A percentile compares a stretch with the other conserved stretches of the same genome.
phyloP scores from a whole-genome alignment of 2,888 invertebrate species.

The Plebejus argus region DNA sequence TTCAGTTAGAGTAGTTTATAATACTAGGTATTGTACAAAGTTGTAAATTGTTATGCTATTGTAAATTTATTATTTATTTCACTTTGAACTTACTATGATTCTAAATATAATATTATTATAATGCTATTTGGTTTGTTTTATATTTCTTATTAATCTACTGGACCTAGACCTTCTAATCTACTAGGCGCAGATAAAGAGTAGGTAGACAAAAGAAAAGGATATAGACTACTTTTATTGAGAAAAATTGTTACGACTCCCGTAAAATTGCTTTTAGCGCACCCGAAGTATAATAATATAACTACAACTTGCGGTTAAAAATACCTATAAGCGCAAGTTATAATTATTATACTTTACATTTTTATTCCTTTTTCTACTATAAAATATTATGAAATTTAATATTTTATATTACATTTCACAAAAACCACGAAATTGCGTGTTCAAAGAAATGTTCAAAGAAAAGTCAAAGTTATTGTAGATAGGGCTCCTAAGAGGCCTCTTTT shows the following conservation, averaged over 20 bases:
- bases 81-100: not conserved
- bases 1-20: not conserved
- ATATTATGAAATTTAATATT: no score
- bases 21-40: not conserved
- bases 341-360: not conserved
- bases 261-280: no score
- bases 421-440: not conserved
- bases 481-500: not conserved
- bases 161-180: no score
- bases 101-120: no score
- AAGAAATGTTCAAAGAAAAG: not conserved
- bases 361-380: not conserved
- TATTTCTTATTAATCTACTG: no score
- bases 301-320: no score
- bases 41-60: not conserved
- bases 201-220: no score
- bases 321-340: not conserved
- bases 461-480: not conserved
- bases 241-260: no score
- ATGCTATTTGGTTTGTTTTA: no score
- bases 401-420: not conserved
- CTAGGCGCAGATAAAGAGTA: no score
- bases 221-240: no score
- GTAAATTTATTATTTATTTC: not conserved
- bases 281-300: no score